Base-by-base conservation (phyloP, 1,140 invertebrate genomes). In the Phymastichus coffea region DNA sequence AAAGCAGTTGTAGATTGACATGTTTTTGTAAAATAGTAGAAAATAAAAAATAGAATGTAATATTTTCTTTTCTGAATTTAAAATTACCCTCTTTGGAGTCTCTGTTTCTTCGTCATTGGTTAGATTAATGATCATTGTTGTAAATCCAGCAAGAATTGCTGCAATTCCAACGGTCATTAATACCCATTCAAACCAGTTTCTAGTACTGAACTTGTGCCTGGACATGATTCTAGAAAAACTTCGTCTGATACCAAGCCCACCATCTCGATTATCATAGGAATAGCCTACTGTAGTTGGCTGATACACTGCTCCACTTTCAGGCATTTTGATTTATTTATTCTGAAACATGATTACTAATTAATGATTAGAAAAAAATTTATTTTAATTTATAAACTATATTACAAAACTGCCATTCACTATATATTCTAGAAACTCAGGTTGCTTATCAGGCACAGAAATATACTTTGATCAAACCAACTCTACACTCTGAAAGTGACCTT, bases 211-310 rank as follows among this genome's bases (percentile, higher is more conserved):
- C 62, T 79, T 80, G 40, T 79, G 75, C 26, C 78, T 71, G n/a
- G 76, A 74, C 62, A 78, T 71, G 7, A 80, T 71, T 14, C 77
- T 70, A 17, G 74, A 73, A 46, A 79, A 79, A 12, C 70, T 73
- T 35, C 66, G 71, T 35, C 76, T 69, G 30, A 80, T 66, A 3
- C 71, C 66, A 23, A 70, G 63, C 17, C 69, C 69, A 10, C 67
- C 70, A 48, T 76, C 75, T 14, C 74, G 70, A 14, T 71, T 74
- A 41, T 79, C 78, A 52, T 80, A 80, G 2, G 71, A 66, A 49
- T 78, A 80, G 33, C 78, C 78, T 43, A 79, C 78, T 12, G 78
- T 80, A 0, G 78, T 79, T 33, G 77, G 78, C 52, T 79, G 78
- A 63, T 79, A 79, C 63, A 79, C 78, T 23, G 78, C 78, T 58